Evolutionary conservation across 2,888 invertebrate species (phyloP), one percentile per base, ranked within the genome.

Genomic region (Drosophila yooni): DNA sequence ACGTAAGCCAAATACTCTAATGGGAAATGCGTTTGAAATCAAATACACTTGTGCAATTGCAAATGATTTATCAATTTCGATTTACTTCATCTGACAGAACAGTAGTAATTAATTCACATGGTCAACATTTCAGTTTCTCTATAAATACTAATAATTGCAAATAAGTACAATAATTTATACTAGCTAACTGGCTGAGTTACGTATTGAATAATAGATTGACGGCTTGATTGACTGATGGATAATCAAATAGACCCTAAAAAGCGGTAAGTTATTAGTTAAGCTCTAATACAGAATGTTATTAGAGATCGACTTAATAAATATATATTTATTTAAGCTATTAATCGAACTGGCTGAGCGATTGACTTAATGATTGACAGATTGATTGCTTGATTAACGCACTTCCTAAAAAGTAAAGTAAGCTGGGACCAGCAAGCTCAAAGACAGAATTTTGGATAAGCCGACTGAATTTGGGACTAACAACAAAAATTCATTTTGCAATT

Each of bases 1-100:
- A n/a, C 68, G 60, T 60, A 43, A 40, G 11, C 11, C 13, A 34
- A 58, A 64, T 50, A 33, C 57, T 13, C 64, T 70, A 25, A 8
- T 52, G 52, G 2, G 21, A 52, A 10, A 34, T 33, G 8, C 13
- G 3, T n/a, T n/a, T 21, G 6, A n/a, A 52, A 21, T 15, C 10
- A 25, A 21, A 13, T 8, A 50, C 5, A 50, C 8, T 36, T 15
- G 6, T 36, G 36, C 36, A 36, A 36, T 36, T 36, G 2, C 7
- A 21, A 46, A 25, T 46, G 13, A 21, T 46, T 21, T 43, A 21
- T 21, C 21, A 43, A 43, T 43, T 46, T 21, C 11, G 11, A 43
- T 21, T 13, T 1, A 13, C 11, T 6, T 21, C 11, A 21, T 21
- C 1, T 6, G 3, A 43, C 11, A 21, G 5, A 21, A 21, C 5